Conservation (phyloP, 2,797 vertebrate species). For the Silurus lanzhouensis region DNA sequence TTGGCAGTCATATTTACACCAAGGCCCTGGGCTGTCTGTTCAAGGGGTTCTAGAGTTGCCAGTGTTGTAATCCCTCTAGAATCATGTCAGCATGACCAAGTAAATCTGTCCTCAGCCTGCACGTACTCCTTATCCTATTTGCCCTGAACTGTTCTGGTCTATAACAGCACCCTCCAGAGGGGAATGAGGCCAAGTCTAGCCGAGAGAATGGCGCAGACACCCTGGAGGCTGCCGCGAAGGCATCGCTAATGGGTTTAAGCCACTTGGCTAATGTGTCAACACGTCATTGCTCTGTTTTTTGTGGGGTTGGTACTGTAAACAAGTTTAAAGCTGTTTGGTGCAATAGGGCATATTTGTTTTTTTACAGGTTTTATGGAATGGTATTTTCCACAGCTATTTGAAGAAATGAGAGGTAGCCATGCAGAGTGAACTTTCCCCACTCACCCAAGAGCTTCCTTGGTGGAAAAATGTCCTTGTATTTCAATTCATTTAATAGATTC, state of each 20-base stretch:
- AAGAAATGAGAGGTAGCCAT: not conserved
- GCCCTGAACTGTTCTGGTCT: conserved; percentile 59
- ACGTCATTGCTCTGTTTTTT: conserved; percentile 58
- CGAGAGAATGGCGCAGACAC: conserved; percentile 47
- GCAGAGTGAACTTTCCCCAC: not conserved
- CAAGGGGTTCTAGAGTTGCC: conserved; percentile 54
- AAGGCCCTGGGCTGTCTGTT: conserved; percentile 54
- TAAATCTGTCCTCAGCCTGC: conserved; percentile 59
- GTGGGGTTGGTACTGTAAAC: conserved; percentile 30
- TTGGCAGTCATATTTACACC: not conserved
- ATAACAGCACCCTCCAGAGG: conserved; percentile 48
- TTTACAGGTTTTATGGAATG: conserved; percentile 1
- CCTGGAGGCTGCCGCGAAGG: conserved; percentile 58
- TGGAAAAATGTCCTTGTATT: not conserved
- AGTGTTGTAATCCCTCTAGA: conserved; percentile 63
- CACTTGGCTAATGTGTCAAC: conserved; percentile 68
- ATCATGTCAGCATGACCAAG: conserved; percentile 67
- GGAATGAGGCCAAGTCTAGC: conserved; percentile 52
- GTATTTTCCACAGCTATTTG: conserved; percentile 19
- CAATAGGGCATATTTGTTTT: conserved; percentile 35
- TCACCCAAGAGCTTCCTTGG: not conserved
- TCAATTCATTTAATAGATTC: not conserved
- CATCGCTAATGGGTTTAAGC: conserved; percentile 67
- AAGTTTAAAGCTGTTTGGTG: conserved; percentile 30
- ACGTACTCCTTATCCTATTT: conserved; percentile 66